Base-by-base conservation (phyloP, 2,888 invertebrate species). In the Aquatica leii region DNA sequence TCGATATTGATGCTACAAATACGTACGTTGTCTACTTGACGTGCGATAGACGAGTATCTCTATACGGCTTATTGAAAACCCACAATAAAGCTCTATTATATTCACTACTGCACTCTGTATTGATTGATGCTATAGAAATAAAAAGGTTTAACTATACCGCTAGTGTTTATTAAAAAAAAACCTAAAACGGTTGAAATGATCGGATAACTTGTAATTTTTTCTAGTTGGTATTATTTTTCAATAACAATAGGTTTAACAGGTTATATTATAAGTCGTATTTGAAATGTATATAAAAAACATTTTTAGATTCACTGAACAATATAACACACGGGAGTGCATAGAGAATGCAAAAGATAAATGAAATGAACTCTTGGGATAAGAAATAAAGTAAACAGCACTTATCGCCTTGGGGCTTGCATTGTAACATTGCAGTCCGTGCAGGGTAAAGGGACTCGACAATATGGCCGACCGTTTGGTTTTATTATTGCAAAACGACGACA, bases 381-480 rank as follows among this genome's bases (percentile, higher is more conserved):
- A 78, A 78, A 78, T 78, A 78, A 77, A 78, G 78, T 78, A 78
- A 78, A 78, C 78, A 78, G 73, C 77, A 77, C 77, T 78, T 78
- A 78, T 78, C 78, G 78, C 78, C 77, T 71, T 62, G 59, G 77
- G 78, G 70, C 66, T 65, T 68, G 74, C 75, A 77, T 77, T 78
- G 77, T 77, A 77, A 77, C 74, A 75, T 76, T 74, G 70, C 74
- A 66, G 71, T 73, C 71, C 70, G 60, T 61, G 55, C 61, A 71
- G 70, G 63, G 64, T 46, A 62, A 66, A 66, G 69, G 67, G 71
- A 63, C 52, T 68, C 69, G 72, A 24, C 74, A 75, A 74, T 74
- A 75, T 75, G 75, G 74, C 74, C 67, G 74, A 68, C 69, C 68
- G 66, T 63, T 68, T 59, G 51, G 65, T 65, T 69, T 73, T 71